These are phyloP conservation scores for Cancer borealis DNA, from an alignment of 2,888 invertebrate genomes.

Conservation along the genomic window DNA sequence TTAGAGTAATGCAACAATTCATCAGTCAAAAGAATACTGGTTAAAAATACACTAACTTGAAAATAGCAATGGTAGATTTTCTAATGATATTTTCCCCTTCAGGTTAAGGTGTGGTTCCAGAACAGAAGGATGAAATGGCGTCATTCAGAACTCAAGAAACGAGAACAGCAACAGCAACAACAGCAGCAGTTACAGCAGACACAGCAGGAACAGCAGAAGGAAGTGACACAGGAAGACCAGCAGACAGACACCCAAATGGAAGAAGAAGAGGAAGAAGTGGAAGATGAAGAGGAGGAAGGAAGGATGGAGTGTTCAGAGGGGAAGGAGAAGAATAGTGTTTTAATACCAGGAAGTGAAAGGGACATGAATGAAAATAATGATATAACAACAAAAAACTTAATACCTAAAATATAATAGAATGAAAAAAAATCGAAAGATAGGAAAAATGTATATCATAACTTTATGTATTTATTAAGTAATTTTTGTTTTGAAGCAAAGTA, in stretches of 20 bases:
- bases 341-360: neutral
- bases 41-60: neutral
- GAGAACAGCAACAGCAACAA: slow-evolving; percentile 63
- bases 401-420: neutral
- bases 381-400: neutral
- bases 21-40: neutral
- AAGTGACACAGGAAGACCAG: slow-evolving; percentile 25
- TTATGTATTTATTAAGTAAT: neutral
- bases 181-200: slow-evolving; percentile 53
- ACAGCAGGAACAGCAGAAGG: slow-evolving; percentile 19
- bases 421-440: neutral
- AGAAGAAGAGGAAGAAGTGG: slow-evolving; percentile 45
- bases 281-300: slow-evolving; percentile 47
- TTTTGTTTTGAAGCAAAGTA: neutral
- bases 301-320: neutral
- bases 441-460: neutral
- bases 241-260: slow-evolving; percentile 32
- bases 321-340: neutral
- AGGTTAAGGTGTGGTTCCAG: slow-evolving; percentile 97
- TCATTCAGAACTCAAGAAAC: slow-evolving; percentile 80
- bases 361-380: neutral
- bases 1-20: neutral
- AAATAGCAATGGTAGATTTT: neutral
- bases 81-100: slow-evolving; percentile 68
- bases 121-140: slow-evolving; percentile 95